Conservation (phyloP, 2,888 invertebrate species). For the Fragum fragum region DNA sequence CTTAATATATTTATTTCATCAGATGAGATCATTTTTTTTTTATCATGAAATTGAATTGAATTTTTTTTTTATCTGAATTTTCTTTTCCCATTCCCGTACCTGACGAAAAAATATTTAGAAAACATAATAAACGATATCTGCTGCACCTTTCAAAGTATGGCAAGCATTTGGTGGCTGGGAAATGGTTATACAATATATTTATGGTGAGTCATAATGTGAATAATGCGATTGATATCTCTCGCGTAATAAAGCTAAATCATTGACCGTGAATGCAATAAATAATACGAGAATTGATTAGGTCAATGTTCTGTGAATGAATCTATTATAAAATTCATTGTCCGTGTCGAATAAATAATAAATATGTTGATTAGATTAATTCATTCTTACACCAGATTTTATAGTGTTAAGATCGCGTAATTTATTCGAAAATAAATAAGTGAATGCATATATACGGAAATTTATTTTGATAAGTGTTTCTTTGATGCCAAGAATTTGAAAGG, state of each 20-base stretch:
- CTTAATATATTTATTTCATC: conserved; percentile 6
- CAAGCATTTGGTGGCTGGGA: neutral
- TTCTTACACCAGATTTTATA: conserved; percentile 6
- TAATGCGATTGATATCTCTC: conserved; percentile 6
- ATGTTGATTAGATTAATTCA: conserved; percentile 2
- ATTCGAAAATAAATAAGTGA: conserved; percentile 3
- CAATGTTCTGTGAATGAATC: conserved; percentile 6
- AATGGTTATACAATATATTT: neutral
- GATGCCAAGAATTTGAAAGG: conserved; percentile 6
- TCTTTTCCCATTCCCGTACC: neutral
- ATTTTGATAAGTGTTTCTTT: neutral
- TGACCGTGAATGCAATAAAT: conserved; percentile 4
- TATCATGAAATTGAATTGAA: neutral
- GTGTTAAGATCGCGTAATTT: conserved; percentile 6
- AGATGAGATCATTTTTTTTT: neutral
- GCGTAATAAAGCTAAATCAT: conserved; percentile 6
- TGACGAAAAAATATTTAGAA: no score
- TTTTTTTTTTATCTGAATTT: neutral
- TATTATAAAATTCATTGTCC: conserved; percentile 2
- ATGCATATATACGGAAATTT: neutral
- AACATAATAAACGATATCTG: no score
- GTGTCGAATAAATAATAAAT: conserved; percentile 4
- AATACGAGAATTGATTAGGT: neutral
- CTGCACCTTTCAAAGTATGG: no score
- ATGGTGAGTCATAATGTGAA: conserved; percentile 4